Evolutionary conservation across 1,140 invertebrate species (phyloP), one percentile per base, ranked within the genome.

Genomic region (Orchesella cincta): DNA sequence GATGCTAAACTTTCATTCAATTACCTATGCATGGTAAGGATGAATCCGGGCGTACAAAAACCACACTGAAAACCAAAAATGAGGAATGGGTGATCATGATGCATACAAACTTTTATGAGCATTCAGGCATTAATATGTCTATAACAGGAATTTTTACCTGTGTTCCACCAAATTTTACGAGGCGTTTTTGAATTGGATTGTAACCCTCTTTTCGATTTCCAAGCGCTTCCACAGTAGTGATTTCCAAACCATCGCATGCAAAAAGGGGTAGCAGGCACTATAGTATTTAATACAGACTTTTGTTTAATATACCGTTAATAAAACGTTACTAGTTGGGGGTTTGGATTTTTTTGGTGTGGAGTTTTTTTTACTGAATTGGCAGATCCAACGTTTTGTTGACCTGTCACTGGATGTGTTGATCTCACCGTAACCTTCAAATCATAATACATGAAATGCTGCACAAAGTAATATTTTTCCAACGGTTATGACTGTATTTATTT

Each of bases 11-110:
- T n/a, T n/a, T n/a, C n/a, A n/a, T n/a, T n/a, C n/a, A n/a, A n/a
- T 46, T 46, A 84, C 94, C 85, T 85, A 81, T 87, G 83, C 83
- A 86, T 86, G 35, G 80, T 82, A 86, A 87, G 87, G 23, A 87
- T 84, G 81, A 87, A 85, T 18, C 86, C 86, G 3, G 86, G 86
- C 20, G 83, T 84, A 74, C 86, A 87, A 78, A 83, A 87, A 12
- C 86, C 86, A 79, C 86, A 87, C 77, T 87, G 39, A 46, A 46
- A 46, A 8, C 18, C 18, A 5, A 46, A 18, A 46, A n/a, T n/a
- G n/a, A n/a, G n/a, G n/a, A n/a, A n/a, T n/a, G n/a, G n/a, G n/a
- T n/a, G n/a, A n/a, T n/a, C n/a, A n/a, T n/a, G n/a, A n/a, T n/a
- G n/a, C n/a, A n/a, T n/a, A n/a, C n/a, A n/a, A n/a, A n/a, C n/a